Conservation (phyloP, 2,113 vertebrate species). For the Electrona antarctica region DNA sequence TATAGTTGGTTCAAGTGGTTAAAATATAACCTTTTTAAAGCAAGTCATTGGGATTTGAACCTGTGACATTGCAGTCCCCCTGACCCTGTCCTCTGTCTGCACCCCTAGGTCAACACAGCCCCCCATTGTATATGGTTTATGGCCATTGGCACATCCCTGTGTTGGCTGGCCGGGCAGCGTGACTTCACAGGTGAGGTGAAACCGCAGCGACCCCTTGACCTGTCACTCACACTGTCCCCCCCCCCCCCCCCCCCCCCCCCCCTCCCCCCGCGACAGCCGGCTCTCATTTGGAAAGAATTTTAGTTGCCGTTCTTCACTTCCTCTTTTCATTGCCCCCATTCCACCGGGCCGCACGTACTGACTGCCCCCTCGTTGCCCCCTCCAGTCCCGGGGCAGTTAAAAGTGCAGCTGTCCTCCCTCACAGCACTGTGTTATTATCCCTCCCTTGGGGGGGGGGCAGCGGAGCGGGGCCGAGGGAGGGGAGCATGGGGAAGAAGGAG, state of each 20-base stretch:
- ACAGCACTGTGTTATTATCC: constrained; percentile 47
- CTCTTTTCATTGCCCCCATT: constrained; percentile 41
- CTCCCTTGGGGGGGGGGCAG: constrained; percentile 17
- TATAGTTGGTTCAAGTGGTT: no score
- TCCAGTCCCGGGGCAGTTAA: constrained; percentile 60
- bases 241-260: no score
- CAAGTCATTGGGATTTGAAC: no score
- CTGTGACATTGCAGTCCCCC: no score
- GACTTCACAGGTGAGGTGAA: constrained; percentile 42
- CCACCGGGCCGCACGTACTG: neutral
- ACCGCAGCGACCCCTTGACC: constrained; percentile 41
- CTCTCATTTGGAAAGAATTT: constrained; percentile 54
- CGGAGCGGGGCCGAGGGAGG: neutral
- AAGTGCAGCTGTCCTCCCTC: constrained; percentile 72
- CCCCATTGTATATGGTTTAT: no score
- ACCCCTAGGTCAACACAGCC: no score
- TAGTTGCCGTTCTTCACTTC: constrained; percentile 46
- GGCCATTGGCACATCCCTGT: no score
- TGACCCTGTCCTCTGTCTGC: no score
- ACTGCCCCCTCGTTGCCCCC: constrained; percentile 32
- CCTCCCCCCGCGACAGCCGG: no score
- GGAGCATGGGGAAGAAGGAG: constrained; percentile 10
- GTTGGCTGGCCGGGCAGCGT: no score
- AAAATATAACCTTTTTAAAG: no score
- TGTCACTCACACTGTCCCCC: neutral